phyloP scores from a whole-genome alignment of 2,888 invertebrate genomes.

The Synanthedon formicaeformis region DNA sequence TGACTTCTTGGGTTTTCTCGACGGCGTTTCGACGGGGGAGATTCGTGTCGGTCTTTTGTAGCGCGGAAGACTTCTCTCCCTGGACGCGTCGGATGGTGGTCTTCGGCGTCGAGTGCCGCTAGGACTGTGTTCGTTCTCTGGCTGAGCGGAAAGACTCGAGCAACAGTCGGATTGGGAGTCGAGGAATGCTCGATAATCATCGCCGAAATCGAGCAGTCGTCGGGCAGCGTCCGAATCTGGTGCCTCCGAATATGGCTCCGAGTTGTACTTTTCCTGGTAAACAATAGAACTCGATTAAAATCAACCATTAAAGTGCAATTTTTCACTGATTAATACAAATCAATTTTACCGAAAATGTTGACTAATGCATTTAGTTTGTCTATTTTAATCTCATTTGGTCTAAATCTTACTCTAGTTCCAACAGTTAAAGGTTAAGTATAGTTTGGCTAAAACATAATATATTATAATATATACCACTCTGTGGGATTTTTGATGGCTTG shows the following conservation, averaged over 20 bases:
- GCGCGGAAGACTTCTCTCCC: conserved; percentile 45
- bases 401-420: no score
- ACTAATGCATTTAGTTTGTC: no score
- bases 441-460: no score
- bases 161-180: conserved; percentile 92
- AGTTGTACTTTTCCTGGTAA: conserved; percentile 89
- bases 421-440: no score
- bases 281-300: conserved; percentile 14
- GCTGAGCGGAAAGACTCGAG: conserved; percentile 80
- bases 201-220: conserved; percentile 85
- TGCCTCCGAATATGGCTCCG: conserved; percentile 89
- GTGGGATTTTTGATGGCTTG: no score
- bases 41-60: conserved; percentile 48
- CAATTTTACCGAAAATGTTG: no score
- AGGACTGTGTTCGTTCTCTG: conserved; percentile 50
- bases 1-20: conserved; percentile 58
- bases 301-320: no score
- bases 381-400: no score
- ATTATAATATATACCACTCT: no score
- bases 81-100: conserved; percentile 51
- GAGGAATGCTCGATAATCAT: conserved; percentile 89
- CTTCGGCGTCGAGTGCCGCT: conserved; percentile 42
- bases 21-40: conserved; percentile 50
- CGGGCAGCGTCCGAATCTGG: conserved; percentile 88
- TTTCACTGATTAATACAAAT: no score